Percentiles rank a stretch among this genome's conserved stretches.
phyloP scores from a whole-genome alignment of 2,113 vertebrate genomes.

The Thomomys bottae region DNA sequence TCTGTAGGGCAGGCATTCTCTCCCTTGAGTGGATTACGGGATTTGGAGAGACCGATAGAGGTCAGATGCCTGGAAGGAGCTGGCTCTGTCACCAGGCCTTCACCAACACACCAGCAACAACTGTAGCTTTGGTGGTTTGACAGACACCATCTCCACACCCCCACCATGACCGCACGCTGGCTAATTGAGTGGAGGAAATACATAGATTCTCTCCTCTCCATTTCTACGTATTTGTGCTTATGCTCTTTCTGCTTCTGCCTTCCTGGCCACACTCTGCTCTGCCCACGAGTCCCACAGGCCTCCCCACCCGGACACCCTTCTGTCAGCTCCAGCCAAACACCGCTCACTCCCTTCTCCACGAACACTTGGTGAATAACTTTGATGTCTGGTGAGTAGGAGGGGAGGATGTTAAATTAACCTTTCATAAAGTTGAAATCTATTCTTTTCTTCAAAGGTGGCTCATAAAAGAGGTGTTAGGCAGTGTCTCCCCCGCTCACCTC shows the following conservation, averaged over 20 bases:
- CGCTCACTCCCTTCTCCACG: not conserved
- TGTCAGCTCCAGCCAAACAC: too few species aligned
- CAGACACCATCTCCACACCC: too few species aligned
- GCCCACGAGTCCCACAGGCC: too few species aligned
- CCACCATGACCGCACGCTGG: not conserved
- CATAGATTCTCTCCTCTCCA: not conserved
- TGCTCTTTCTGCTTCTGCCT: not conserved
- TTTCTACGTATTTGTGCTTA: rapidly evolving
- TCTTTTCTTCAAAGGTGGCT: slow-evolving; percentile 31
- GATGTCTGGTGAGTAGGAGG: slow-evolving; percentile 46
- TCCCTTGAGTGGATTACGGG: not conserved
- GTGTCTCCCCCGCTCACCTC: not conserved
- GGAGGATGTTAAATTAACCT: slow-evolving; percentile 5
- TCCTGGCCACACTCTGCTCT: too few species aligned
- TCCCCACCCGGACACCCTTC: too few species aligned
- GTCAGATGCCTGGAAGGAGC: too few species aligned
- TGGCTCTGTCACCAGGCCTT: rapidly evolving
- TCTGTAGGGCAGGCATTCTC: not conserved
- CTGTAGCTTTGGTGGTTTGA: not conserved
- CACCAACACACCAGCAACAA: rapidly evolving
- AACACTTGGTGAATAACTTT: slow-evolving; percentile 14
- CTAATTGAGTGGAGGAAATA: not conserved
- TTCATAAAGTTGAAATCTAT: slow-evolving; percentile 30
- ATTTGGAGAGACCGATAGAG: not conserved
- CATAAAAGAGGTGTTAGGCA: not conserved